Conservation (phyloP, 2,797 vertebrate species). For the Helarctos malayanus region DNA sequence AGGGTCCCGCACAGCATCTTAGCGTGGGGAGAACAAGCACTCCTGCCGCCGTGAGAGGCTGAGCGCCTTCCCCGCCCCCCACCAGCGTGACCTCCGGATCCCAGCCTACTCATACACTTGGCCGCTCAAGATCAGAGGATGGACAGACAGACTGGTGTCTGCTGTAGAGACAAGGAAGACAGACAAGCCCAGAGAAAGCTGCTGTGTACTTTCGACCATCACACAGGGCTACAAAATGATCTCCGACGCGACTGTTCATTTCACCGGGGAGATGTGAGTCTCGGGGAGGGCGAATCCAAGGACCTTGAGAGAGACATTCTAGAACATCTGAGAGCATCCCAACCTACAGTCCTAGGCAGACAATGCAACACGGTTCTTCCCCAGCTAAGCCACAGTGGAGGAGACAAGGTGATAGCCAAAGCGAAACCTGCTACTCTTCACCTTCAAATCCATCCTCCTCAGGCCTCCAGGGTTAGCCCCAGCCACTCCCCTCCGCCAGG, state of each 20-base stretch:
- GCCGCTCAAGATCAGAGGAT: background rate
- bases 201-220: background rate
- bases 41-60: background rate
- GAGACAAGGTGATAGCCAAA: background rate
- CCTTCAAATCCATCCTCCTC: background rate
- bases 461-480: background rate
- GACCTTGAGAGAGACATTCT: background rate
- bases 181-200: background rate
- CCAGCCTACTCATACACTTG: background rate
- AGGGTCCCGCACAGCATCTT: background rate
- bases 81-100: background rate
- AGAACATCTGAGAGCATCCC: background rate
- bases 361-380: background rate
- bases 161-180: background rate
- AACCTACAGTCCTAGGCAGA: background rate
- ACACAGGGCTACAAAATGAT: background rate
- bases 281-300: background rate
- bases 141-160: background rate
- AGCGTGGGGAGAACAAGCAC: background rate
- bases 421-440: background rate
- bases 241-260: background rate
- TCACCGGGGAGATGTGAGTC: background rate
- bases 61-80: background rate
- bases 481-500: fast-evolving
- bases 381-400: background rate